A percentile compares a stretch with the other conserved stretches of the same genome.
Conservation (phyloP, 2,888 invertebrate species). For the Lordiphosa fenestrarum region DNA sequence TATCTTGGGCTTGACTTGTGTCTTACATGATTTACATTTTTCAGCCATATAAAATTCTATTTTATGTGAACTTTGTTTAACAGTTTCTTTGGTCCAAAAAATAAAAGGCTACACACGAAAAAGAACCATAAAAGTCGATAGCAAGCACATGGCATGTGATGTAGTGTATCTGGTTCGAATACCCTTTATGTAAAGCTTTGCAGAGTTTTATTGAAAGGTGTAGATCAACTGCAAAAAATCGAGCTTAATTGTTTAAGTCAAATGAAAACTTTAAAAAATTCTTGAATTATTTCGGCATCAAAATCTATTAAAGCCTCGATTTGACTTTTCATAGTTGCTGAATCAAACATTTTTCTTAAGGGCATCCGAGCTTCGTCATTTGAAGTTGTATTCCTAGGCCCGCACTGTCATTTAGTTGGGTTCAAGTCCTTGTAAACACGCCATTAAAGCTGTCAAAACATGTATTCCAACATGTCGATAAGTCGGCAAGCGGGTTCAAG, state of each 20-base stretch:
- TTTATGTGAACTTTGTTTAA: slow-evolving; percentile 66
- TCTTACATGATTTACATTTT: slow-evolving; percentile 71
- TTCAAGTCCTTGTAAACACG: slow-evolving; percentile 75
- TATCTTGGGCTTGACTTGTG: slow-evolving; percentile 14
- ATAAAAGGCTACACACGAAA: slow-evolving; percentile 30
- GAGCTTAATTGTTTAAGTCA: no score
- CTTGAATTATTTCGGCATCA: no score
- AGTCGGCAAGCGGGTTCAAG: slow-evolving; percentile 65
- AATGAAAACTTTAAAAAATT: no score
- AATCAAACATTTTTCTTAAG: background rate
- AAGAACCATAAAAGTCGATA: slow-evolving; percentile 41
- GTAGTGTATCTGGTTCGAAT: background rate
- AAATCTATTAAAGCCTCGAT: no score
- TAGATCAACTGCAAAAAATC: background rate
- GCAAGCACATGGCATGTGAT: slow-evolving; percentile 1
- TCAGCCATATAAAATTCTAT: slow-evolving; percentile 69
- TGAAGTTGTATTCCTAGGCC: background rate
- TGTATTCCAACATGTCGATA: slow-evolving; percentile 71
- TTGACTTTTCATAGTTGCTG: no score
- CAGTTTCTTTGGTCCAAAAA: slow-evolving; percentile 20
- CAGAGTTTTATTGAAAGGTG: background rate
- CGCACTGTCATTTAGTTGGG: slow-evolving; percentile 36
- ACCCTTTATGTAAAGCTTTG: background rate
- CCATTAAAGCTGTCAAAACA: slow-evolving; percentile 74
- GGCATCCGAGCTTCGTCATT: background rate